Evolutionary conservation across 30 jellyfish, hydroid and myxozoan species (phyloP).

Genomic region (Clytia hemisphaerica): DNA sequence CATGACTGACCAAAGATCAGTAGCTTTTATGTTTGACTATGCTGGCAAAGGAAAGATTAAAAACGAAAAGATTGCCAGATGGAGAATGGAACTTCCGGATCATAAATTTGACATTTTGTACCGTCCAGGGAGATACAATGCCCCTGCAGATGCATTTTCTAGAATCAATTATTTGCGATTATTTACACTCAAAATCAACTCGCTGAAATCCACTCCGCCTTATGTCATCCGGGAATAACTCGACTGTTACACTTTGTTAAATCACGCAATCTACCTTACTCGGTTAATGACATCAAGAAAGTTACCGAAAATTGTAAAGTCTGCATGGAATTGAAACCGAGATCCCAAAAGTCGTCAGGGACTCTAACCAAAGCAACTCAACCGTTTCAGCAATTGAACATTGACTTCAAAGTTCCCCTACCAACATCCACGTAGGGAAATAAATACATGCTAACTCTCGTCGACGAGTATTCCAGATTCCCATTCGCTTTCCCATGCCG

Average conservation of each 20-base stretch:
- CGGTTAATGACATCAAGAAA: not conserved
- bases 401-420: slow-evolving; percentile 33
- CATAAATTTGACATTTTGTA: slow-evolving; percentile 55
- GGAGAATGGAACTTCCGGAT: slow-evolving; percentile 65
- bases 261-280: not conserved
- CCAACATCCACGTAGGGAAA: slow-evolving; percentile 8
- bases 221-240: slow-evolving; percentile 8
- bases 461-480: slow-evolving; percentile 43
- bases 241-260: not conserved
- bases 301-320: too few species aligned
- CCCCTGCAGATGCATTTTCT: slow-evolving; percentile 57
- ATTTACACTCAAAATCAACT: not conserved
- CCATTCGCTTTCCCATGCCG: slow-evolving; percentile 41
- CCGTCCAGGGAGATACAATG: slow-evolving; percentile 76
- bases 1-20: slow-evolving; percentile 72
- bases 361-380: not conserved
- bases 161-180: slow-evolving; percentile 23
- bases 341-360: not conserved
- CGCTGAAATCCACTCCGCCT: not conserved
- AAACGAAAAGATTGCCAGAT: slow-evolving; percentile 56
- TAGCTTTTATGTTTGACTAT: slow-evolving; percentile 57
- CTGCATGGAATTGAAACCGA: not conserved
- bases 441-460: slow-evolving; percentile 22
- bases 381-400: not conserved
- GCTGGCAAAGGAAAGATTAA: slow-evolving; percentile 39